Conservation (phyloP, 2,113 vertebrate species). For the Datnioides undecimradiatus region DNA sequence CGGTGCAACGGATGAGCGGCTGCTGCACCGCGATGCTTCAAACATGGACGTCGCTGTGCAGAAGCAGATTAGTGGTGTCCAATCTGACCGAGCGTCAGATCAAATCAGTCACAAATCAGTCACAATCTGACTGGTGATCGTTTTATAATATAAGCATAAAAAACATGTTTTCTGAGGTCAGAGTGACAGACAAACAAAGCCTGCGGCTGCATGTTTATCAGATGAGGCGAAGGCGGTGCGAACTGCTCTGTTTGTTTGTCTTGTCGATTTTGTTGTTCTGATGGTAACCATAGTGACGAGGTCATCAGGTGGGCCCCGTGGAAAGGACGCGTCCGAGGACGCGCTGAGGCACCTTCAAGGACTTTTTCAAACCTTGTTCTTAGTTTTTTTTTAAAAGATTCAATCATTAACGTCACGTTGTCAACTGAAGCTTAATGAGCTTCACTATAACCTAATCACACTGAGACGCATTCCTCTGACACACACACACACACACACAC, state of each 20-base stretch:
- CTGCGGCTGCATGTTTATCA: neutral
- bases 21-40: too few relatives aligned
- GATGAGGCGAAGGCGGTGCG: neutral
- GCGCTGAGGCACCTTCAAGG: neutral
- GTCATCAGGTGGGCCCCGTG: neutral
- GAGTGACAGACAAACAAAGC: too few relatives aligned
- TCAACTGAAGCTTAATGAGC: constrained; percentile 37
- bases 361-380: too few relatives aligned
- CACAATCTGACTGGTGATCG: too few relatives aligned
- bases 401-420: constrained; percentile 51
- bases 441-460: constrained; percentile 53
- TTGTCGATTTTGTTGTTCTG: neutral
- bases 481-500: constrained; percentile 30
- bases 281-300: neutral
- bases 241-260: constrained; percentile 7
- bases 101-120: too few relatives aligned
- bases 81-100: too few relatives aligned
- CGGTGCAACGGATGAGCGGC: too few relatives aligned
- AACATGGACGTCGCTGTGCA: too few relatives aligned
- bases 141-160: too few relatives aligned
- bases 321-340: neutral
- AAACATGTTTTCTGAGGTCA: too few relatives aligned
- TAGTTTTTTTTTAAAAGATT: constrained; percentile 40
- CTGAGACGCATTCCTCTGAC: constrained; percentile 37
- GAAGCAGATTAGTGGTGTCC: too few relatives aligned